Base-by-base conservation (phyloP, 2,113 vertebrate genomes). In the Alexandromys fortis region DNA sequence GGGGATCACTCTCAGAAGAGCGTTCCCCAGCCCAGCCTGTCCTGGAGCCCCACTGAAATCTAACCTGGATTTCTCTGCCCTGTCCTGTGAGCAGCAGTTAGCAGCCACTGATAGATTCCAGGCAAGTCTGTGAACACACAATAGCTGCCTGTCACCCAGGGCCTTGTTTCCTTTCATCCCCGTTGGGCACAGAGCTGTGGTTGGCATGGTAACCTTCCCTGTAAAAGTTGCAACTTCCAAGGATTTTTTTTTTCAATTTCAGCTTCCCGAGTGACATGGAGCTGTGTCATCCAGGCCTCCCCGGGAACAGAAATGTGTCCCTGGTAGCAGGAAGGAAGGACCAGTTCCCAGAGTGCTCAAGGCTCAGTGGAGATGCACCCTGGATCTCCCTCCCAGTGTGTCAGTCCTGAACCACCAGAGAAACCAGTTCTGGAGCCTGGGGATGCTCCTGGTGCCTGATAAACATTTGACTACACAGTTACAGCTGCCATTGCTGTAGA, bases 161-260 rank as follows among this genome's bases (percentile, higher is more conserved):
- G 97, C 94, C 96, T 97, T 94, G 77, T 91, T 97, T 97, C 95
- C 96, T 94, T 97, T 98, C 82, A 93, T 97, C 92, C 88, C 86
- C 82, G 92, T 93, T 96, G 93, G 94, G 81, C 87, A 93, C 95
- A 93, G 85, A 97, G 85, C 96, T 96, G 95, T 92, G 0, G 97
- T 98, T 97, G 97, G 97, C 97, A 98, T 97, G 97, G 97, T 97
- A 98, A 98, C 97, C 93, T 97, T 96, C 90, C 82, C 91, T 94
- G 78, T 95, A 89, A 91, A 96, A 97, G 90, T 97, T 95, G 89
- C 88, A 97, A 91, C 86, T 95, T 92, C 97, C 94, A 95, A 96
- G 96, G 94, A 97, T 97, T 86, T 86, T 97, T 97, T 97, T 97
- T 97, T 96, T 96, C 92, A 92, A 1, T 97, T 95, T 94, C 94